phyloP scores from a whole-genome alignment of 1,140 invertebrate species.

The Bombus waltoni region DNA sequence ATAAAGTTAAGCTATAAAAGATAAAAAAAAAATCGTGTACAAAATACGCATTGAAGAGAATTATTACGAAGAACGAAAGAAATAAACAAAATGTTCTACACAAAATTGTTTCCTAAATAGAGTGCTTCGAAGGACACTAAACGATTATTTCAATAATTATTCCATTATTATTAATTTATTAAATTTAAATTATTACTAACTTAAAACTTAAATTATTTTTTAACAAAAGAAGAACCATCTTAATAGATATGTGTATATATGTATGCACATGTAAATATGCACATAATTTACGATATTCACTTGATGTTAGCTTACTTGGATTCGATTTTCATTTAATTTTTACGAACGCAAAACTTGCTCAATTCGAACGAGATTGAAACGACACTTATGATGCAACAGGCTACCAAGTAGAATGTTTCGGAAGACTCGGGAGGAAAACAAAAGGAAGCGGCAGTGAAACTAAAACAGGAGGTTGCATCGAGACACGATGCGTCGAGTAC shows the following conservation, averaged over 20 bases:
- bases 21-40: too few species aligned
- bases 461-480: constrained; percentile 46
- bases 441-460: constrained; percentile 55
- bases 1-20: too few species aligned
- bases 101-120: too few species aligned
- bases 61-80: too few species aligned
- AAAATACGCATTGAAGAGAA: too few species aligned
- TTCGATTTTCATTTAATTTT: too few species aligned
- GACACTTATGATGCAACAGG: neutral
- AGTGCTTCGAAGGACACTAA: neutral
- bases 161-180: too few species aligned
- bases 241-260: neutral
- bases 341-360: neutral
- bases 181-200: too few species aligned
- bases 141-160: neutral
- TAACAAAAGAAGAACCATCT: neutral
- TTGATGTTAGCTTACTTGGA: neutral
- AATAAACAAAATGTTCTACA: too few species aligned
- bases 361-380: neutral
- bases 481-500: constrained; percentile 15
- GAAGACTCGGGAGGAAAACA: constrained; percentile 44
- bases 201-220: too few species aligned
- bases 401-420: constrained; percentile 1
- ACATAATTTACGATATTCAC: neutral
- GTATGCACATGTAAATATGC: too few species aligned